A percentile compares a stretch with the other conserved stretches of the same genome.
Evolutionary conservation across 2,797 vertebrate species (phyloP).

Genomic region (Melanotaenia maccullochi): DNA sequence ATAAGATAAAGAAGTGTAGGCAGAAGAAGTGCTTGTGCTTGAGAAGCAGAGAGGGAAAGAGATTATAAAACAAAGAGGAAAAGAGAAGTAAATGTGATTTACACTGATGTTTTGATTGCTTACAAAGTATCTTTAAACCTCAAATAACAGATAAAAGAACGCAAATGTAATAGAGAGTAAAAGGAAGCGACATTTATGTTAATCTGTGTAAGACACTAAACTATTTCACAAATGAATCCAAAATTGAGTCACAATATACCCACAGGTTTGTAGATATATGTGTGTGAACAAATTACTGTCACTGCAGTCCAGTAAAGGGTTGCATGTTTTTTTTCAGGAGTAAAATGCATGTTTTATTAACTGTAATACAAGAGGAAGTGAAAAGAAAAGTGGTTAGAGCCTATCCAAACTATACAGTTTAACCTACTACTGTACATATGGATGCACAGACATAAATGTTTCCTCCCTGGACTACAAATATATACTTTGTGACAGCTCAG

Average conservation of each 20-base stretch:
- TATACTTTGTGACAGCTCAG: neutral
- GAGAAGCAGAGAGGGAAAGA: conserved; percentile 22
- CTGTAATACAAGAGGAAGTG: neutral
- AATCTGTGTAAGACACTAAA: neutral
- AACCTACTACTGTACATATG: neutral
- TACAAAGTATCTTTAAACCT: conserved; percentile 32
- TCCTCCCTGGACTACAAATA: too few relatives aligned
- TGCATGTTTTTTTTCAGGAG: neutral
- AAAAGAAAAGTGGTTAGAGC: neutral
- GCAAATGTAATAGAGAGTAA: neutral
- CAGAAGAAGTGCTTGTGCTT: conserved; percentile 29
- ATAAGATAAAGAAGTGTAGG: conserved; percentile 55
- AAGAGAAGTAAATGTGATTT: conserved; percentile 25
- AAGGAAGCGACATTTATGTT: neutral
- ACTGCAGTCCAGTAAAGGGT: neutral
- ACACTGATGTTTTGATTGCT: conserved; percentile 21
- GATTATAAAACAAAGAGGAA: conserved; percentile 25
- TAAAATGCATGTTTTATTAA: neutral
- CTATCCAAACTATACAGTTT: neutral
- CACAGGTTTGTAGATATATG: neutral
- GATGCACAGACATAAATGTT: neutral
- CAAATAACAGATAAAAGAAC: conserved; percentile 24
- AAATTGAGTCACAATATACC: neutral
- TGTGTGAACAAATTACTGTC: neutral
- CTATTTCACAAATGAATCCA: neutral